These are phyloP conservation scores for Platyscapa corneri DNA, from an alignment of 1,140 invertebrate genomes.

Conservation along the genomic window DNA sequence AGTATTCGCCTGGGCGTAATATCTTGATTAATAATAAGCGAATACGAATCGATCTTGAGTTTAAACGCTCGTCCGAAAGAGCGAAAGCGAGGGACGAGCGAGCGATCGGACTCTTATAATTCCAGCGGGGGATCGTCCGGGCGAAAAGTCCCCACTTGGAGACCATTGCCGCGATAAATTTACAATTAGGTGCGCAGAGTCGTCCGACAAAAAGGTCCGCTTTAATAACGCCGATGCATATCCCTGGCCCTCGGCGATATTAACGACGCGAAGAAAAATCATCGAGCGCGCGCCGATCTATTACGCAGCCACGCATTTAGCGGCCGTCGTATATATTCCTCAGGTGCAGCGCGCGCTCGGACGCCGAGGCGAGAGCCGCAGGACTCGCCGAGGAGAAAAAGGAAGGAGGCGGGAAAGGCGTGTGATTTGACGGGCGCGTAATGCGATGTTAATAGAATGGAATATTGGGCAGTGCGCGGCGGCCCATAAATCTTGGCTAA, in stretches of 20 bases:
- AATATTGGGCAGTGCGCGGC: constrained; percentile 59
- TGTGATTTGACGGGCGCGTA: constrained; percentile 69
- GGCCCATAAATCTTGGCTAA: constrained; percentile 71
- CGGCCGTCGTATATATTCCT: background rate
- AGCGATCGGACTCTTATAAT: too few relatives aligned
- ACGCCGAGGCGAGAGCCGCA: background rate
- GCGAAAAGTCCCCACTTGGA: too few relatives aligned
- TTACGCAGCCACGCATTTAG: background rate
- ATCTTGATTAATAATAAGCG: too few relatives aligned
- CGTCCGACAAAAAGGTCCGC: background rate
- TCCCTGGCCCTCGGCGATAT: background rate
- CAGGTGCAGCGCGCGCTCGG: background rate
- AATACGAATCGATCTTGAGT: too few relatives aligned
- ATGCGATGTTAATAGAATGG: constrained; percentile 73
- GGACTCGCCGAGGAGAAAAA: constrained; percentile 1
- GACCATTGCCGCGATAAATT: background rate
- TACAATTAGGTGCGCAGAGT: background rate
- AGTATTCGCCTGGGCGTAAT: too few relatives aligned
- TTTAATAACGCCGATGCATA: background rate
- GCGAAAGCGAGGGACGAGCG: too few relatives aligned
- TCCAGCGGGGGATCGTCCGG: background rate
- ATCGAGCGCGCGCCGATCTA: background rate
- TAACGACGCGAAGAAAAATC: constrained; percentile 22
- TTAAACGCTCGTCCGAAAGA: too few relatives aligned
- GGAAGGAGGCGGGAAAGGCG: constrained; percentile 50